Evolutionary conservation across 2,797 vertebrate genomes (phyloP).

Genomic region (Chromis chromis): DNA sequence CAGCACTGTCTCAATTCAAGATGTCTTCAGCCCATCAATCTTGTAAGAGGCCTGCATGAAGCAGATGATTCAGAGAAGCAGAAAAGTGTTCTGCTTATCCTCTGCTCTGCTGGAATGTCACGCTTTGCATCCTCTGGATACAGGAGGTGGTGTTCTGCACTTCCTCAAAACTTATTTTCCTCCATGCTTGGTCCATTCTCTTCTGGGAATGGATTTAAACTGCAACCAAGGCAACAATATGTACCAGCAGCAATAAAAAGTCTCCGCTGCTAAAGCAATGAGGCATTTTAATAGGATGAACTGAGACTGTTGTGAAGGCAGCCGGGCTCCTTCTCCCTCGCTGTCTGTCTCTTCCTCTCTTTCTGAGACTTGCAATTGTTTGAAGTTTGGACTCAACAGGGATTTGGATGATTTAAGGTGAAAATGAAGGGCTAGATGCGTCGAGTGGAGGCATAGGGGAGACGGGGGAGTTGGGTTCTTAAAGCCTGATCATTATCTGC

Average conservation of each 20-base stretch:
- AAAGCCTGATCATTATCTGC: slow-evolving; percentile 69
- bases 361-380: slow-evolving; percentile 56
- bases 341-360: slow-evolving; percentile 49
- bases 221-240: slow-evolving; percentile 76
- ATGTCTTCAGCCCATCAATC: slow-evolving; percentile 61
- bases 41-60: slow-evolving; percentile 44
- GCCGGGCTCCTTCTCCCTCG: slow-evolving; percentile 51
- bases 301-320: slow-evolving; percentile 70
- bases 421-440: slow-evolving; percentile 66
- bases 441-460: slow-evolving; percentile 42
- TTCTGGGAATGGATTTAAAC: slow-evolving; percentile 75
- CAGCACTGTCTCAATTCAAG: slow-evolving; percentile 20
- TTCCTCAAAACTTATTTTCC: slow-evolving; percentile 77
- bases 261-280: slow-evolving; percentile 79
- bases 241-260: slow-evolving; percentile 69
- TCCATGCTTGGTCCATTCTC: slow-evolving; percentile 69
- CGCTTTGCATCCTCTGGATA: slow-evolving; percentile 70
- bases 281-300: slow-evolving; percentile 82
- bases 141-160: slow-evolving; percentile 51
- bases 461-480: slow-evolving; percentile 40
- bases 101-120: slow-evolving; percentile 75
- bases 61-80: slow-evolving; percentile 47
- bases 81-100: slow-evolving; percentile 70
- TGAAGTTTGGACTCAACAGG: slow-evolving; percentile 67
- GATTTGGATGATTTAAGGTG: slow-evolving; percentile 78